Base-by-base conservation (phyloP, 2,888 invertebrate genomes). In the Pyralis farinalis region DNA sequence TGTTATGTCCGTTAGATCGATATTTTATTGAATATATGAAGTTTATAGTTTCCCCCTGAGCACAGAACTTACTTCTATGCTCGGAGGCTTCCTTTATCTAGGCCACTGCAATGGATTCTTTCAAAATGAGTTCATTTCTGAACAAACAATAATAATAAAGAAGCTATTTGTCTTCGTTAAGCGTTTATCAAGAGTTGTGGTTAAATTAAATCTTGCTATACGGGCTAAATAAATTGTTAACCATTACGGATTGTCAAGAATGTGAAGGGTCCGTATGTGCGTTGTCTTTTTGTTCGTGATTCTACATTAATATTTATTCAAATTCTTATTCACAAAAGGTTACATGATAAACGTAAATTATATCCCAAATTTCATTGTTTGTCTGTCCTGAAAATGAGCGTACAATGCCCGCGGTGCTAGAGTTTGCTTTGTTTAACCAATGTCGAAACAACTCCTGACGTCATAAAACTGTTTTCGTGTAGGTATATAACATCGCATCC, bases 361-460 rank as follows among this genome's bases (percentile, higher is more conserved):
- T 65, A 56, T 56, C 57, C 58, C 54, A 63, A 71, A 67, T 67
- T 16, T 16, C 61, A 60, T 60, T 59, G 62, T 64, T 70, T 71
- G 71, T 75, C 73, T 74, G 68, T 61, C 63, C 63, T 68, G 55
- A 58, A 75, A 84, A 77, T 78, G 81, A 71, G 85, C 68, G 62
- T 79, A 75, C 66, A 64, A 63, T 63, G 53, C 53, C 48, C 54
- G 60, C 65, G 64, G n/a, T 55, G 63, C 60, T 61, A 58, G 56
- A 59, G 60, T 49, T 59, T 58, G 63, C 76, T 72, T 71, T 82
- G 83, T 86, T 79, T 78, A 66, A 61, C 57, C 58, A 62, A 58
- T 85, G 81, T 75, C 69, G 85, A 75, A 85, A 85, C 72, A 55
- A 47, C 47, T 49, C n/a, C 59, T 78, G 81, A 83, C 79, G 77